Percentiles rank a stretch among this genome's conserved stretches.
Evolutionary conservation across 2,888 invertebrate species (phyloP).

Genomic region (Macaria liturata): DNA sequence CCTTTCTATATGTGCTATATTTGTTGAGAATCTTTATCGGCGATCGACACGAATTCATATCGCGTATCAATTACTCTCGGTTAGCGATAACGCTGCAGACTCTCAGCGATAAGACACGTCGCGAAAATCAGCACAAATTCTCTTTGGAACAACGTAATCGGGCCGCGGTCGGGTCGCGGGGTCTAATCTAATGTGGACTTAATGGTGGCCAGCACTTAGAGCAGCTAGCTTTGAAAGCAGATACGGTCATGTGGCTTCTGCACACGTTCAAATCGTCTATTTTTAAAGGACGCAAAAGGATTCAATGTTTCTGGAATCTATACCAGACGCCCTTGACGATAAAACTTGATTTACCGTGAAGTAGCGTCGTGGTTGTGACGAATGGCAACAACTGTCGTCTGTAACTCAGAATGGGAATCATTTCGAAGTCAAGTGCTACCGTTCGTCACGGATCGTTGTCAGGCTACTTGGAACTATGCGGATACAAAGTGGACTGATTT

Average conservation of each 20-base stretch:
- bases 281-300: constrained; percentile 45
- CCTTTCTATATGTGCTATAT: constrained; percentile 30
- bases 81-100: constrained; percentile 50
- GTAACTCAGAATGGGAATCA: constrained; percentile 56
- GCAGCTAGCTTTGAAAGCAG: constrained; percentile 42
- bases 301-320: constrained; percentile 34
- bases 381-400: constrained; percentile 29
- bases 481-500: constrained; percentile 13
- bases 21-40: constrained; percentile 40
- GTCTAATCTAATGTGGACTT: constrained; percentile 53
- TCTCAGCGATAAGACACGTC: constrained; percentile 65
- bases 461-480: constrained; percentile 36
- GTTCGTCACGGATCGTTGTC: constrained; percentile 46
- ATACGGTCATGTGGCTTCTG: constrained; percentile 46
- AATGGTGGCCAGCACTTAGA: constrained; percentile 50
- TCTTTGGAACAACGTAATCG: constrained; percentile 58
- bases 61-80: constrained; percentile 56
- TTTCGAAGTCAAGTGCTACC: constrained; percentile 54
- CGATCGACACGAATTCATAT: constrained; percentile 49
- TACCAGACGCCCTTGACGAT: constrained; percentile 29
- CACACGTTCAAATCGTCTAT: constrained; percentile 35
- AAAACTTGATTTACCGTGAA: constrained; percentile 28
- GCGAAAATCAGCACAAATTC: constrained; percentile 62
- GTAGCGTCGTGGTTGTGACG: constrained; percentile 22
- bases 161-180: constrained; percentile 38